phyloP scores from a whole-genome alignment of 2,113 vertebrate genomes.

The Cyanoderma ruficeps region DNA sequence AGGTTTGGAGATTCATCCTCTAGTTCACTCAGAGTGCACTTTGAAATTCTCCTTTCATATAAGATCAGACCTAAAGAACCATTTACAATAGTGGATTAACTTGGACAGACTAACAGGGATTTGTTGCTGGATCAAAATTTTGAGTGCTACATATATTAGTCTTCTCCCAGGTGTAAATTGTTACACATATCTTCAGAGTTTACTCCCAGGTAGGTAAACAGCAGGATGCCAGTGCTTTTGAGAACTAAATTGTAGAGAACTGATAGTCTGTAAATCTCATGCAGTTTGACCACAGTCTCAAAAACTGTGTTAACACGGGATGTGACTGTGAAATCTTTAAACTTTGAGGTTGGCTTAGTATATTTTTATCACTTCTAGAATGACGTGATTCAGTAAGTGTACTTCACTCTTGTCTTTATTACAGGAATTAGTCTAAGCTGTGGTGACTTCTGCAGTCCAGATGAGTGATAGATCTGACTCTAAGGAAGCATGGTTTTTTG shows the following conservation, averaged over 20 bases:
- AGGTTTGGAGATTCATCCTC: not conserved
- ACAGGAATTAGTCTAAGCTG: not conserved
- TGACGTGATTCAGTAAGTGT: not conserved
- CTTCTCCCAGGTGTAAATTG: not conserved
- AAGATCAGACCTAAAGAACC: not conserved
- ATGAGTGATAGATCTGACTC: not conserved
- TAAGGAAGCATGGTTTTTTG: not conserved
- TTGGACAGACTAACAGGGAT: not conserved
- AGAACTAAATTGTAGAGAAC: not conserved
- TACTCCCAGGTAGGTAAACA: not conserved
- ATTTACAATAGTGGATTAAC: not conserved
- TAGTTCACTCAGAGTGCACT: not conserved
- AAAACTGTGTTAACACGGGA: not conserved
- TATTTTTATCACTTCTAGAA: not conserved
- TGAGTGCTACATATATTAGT: not conserved
- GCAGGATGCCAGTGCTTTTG: not conserved
- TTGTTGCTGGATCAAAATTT: not conserved
- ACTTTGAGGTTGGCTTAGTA: not conserved
- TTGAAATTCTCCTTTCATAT: not conserved
- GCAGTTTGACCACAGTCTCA: not conserved
- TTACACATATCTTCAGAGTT: not conserved
- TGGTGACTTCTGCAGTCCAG: not conserved
- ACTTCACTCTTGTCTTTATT: not conserved
- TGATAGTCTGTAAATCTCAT: not conserved
- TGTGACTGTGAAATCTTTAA: not conserved